Percentiles rank a stretch among this genome's conserved stretches.
Evolutionary conservation across 2,888 invertebrate species (phyloP).

Genomic region (Euzetes globulus): DNA sequence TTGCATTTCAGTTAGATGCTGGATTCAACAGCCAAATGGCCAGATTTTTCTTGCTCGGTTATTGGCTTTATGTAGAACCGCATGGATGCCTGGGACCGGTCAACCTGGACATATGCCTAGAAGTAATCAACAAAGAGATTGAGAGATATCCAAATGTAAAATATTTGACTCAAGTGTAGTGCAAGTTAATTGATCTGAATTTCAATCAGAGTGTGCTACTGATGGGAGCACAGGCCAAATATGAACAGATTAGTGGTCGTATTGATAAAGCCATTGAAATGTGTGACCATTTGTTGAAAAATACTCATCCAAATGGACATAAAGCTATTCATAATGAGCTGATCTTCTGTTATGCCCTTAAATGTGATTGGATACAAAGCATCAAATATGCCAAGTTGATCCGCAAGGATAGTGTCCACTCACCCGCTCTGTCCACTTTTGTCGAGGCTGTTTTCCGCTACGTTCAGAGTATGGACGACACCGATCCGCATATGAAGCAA

Average conservation of each 20-base stretch:
- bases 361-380: background rate
- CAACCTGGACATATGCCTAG: background rate
- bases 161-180: background rate
- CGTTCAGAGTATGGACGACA: background rate
- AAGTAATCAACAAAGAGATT: background rate
- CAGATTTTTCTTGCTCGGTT: background rate
- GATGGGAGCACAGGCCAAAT: background rate
- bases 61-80: background rate
- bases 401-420: background rate
- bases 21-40: background rate
- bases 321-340: background rate
- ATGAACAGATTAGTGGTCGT: background rate
- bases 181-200: too few species aligned
- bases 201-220: background rate
- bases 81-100: background rate
- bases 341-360: background rate
- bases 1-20: background rate
- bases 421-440: background rate
- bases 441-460: slow-evolving; percentile 6
- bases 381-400: background rate
- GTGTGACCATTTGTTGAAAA: background rate
- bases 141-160: background rate
- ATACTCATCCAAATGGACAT: background rate
- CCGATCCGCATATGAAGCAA: background rate
- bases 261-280: background rate